Percentiles rank a stretch among this genome's conserved stretches.
Evolutionary conservation across 2,113 vertebrate species (phyloP).

Genomic region (Entomyzon cyanotis): DNA sequence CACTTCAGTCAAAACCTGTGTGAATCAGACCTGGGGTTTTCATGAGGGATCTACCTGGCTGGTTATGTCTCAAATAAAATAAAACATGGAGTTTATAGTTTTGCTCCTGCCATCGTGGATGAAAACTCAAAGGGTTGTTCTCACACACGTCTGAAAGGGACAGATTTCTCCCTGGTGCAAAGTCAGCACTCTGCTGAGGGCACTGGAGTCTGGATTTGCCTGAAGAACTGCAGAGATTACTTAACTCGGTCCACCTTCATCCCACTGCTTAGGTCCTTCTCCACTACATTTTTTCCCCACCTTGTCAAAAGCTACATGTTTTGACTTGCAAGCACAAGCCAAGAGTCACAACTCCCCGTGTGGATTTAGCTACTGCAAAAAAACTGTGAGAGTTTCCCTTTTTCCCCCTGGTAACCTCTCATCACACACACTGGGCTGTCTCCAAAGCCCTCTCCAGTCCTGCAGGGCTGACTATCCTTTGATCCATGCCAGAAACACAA

Average conservation of each 20-base stretch:
- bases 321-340: neutral
- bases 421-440: neutral
- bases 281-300: neutral
- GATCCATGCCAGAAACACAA: neutral
- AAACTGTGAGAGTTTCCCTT: neutral
- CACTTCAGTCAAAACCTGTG: neutral
- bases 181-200: neutral
- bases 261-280: neutral
- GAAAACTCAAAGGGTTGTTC: neutral
- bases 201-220: neutral
- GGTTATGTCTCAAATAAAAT: neutral
- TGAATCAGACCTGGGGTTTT: neutral
- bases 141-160: neutral
- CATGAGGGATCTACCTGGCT: neutral
- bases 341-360: neutral
- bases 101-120: rapidly evolving
- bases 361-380: neutral
- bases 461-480: neutral
- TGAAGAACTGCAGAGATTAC: neutral
- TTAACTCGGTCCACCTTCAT: neutral
- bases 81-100: neutral
- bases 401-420: neutral
- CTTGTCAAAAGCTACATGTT: neutral
- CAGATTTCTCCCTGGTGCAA: neutral
- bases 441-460: neutral